Evolutionary conservation across 2,797 vertebrate species (phyloP).

Genomic region (Trachurus trachurus): DNA sequence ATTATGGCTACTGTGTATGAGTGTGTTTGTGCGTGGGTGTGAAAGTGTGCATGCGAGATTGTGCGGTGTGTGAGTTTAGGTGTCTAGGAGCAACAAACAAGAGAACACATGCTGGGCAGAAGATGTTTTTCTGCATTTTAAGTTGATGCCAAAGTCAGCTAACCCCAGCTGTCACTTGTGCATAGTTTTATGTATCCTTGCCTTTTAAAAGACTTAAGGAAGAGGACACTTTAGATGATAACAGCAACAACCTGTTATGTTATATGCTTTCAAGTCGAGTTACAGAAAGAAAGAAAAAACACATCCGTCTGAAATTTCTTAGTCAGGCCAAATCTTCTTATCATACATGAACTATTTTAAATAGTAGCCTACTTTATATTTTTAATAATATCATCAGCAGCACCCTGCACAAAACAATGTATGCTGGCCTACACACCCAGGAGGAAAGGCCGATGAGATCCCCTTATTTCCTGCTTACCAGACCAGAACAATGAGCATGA

Average conservation of each 20-base stretch:
- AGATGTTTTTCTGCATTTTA: conserved; percentile 64
- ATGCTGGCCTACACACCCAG: conserved; percentile 9
- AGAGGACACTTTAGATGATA: conserved; percentile 19
- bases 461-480: conserved; percentile 44
- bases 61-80: background rate
- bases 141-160: conserved; percentile 62
- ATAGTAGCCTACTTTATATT: background rate
- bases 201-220: conserved; percentile 47
- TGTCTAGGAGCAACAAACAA: conserved; percentile 25
- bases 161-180: conserved; percentile 43
- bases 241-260: background rate
- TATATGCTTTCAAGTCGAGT: conserved; percentile 6
- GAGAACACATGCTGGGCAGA: conserved; percentile 54
- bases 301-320: background rate
- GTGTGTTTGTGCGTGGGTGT: background rate
- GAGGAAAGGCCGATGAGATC: conserved; percentile 41
- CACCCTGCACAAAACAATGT: conserved; percentile 40
- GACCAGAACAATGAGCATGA: conserved; percentile 55
- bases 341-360: background rate
- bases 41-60: background rate
- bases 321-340: background rate
- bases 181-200: conserved; percentile 31
- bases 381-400: conserved; percentile 32
- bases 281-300: background rate
- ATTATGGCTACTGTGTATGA: conserved; percentile 25